phyloP scores from a whole-genome alignment of 2,888 invertebrate genomes.

The Tortricodes alternella region DNA sequence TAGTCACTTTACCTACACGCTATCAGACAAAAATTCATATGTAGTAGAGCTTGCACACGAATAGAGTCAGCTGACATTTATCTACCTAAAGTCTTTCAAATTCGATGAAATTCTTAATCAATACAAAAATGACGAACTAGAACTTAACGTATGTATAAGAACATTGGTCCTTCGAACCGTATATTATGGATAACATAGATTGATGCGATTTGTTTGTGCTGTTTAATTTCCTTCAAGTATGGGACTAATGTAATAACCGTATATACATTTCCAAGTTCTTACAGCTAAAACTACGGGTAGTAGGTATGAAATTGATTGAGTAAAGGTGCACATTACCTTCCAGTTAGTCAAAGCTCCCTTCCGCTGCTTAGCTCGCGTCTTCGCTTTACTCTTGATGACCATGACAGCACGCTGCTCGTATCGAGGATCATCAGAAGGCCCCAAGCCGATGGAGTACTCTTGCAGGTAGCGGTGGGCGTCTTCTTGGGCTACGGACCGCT shows the following conservation, averaged over 20 bases:
- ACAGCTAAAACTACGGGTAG: too few relatives aligned
- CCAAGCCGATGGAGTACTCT: constrained; percentile 96
- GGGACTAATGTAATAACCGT: too few relatives aligned
- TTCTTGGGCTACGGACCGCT: constrained; percentile 94
- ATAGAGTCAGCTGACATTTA: too few relatives aligned
- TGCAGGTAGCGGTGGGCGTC: constrained; percentile 95
- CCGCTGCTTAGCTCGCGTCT: constrained; percentile 97
- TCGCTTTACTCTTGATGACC: constrained; percentile 98
- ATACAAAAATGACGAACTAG: neutral
- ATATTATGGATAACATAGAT: neutral
- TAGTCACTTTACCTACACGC: constrained; percentile 94
- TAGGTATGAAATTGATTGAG: neutral
- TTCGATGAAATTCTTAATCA: neutral
- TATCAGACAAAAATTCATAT: constrained; percentile 52
- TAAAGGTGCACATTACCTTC: constrained; percentile 88
- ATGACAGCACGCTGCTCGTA: constrained; percentile 96
- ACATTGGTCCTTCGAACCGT: neutral
- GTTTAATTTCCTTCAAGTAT: too few relatives aligned
- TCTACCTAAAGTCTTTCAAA: neutral
- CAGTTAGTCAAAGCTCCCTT: constrained; percentile 98
- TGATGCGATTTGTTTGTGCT: too few relatives aligned
- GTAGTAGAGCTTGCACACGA: neutral
- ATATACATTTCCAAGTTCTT: too few relatives aligned
- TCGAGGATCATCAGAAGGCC: constrained; percentile 91
- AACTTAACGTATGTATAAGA: neutral